Evolutionary conservation across 2,113 vertebrate genomes (phyloP).

Genomic region (Oncorhynchus mykiss): DNA sequence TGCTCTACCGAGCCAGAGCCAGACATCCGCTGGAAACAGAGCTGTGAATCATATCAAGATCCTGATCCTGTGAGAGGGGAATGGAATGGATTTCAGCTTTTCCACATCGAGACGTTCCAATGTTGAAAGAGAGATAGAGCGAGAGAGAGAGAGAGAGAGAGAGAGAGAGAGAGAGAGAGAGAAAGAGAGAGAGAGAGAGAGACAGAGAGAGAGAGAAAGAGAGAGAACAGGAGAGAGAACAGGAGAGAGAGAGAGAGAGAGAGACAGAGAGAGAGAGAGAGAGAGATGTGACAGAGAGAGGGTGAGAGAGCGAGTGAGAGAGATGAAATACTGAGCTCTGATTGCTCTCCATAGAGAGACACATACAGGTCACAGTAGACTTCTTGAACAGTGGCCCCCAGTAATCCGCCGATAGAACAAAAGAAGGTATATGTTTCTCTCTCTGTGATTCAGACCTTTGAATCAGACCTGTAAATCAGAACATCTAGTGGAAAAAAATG

Average conservation of each 20-base stretch:
- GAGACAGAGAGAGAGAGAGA: not conserved
- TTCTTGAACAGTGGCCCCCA: not conserved
- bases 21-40: constrained; percentile 53
- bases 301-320: not conserved
- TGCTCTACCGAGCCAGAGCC: constrained; percentile 25
- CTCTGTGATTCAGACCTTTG: too few species aligned
- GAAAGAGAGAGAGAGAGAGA: not conserved
- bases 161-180: not conserved
- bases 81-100: constrained; percentile 37
- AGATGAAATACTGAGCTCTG: constrained; percentile 14
- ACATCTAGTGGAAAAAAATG: too few species aligned
- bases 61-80: constrained; percentile 46
- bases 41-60: constrained; percentile 64
- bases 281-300: too few species aligned
- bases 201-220: too few species aligned
- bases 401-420: not conserved
- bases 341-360: not conserved
- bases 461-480: too few species aligned
- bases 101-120: constrained; percentile 13
- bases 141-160: not conserved
- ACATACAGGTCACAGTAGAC: not conserved
- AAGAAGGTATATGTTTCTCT: not conserved
- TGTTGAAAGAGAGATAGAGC: not conserved
- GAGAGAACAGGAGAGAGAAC: not conserved
- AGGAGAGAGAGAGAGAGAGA: not conserved